These are phyloP conservation scores for Daphoenositta chrysoptera DNA, from an alignment of 2,113 vertebrate species.

Conservation along the genomic window DNA sequence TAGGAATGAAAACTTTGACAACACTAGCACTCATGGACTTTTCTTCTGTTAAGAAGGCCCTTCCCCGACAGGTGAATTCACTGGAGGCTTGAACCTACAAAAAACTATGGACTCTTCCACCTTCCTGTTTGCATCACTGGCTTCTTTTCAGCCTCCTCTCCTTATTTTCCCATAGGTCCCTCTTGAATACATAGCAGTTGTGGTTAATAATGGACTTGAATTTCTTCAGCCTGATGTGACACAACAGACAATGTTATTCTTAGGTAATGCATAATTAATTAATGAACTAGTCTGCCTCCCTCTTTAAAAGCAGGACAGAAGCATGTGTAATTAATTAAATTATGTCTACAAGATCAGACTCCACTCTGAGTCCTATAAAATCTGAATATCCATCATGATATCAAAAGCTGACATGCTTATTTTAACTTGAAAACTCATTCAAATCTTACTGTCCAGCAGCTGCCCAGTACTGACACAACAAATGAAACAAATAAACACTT, in stretches of 20 bases:
- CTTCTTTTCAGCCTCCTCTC: background rate
- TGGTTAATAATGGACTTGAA: background rate
- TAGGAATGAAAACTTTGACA: background rate
- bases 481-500: background rate
- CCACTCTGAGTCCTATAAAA: background rate
- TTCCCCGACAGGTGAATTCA: background rate
- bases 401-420: background rate
- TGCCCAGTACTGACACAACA: background rate
- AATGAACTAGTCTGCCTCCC: background rate
- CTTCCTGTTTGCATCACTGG: background rate
- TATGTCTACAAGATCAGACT: background rate
- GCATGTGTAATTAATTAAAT: background rate
- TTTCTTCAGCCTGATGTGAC: background rate
- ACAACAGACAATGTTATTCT: background rate
- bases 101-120: background rate
- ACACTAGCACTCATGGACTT: accelerated
- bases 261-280: background rate
- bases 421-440: background rate
- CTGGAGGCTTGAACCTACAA: background rate
- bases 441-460: background rate
- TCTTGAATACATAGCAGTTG: background rate
- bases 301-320: background rate
- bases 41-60: background rate
- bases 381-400: background rate
- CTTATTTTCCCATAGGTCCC: background rate